phyloP scores from a whole-genome alignment of 2,797 vertebrate genomes.

The Platalea minor region DNA sequence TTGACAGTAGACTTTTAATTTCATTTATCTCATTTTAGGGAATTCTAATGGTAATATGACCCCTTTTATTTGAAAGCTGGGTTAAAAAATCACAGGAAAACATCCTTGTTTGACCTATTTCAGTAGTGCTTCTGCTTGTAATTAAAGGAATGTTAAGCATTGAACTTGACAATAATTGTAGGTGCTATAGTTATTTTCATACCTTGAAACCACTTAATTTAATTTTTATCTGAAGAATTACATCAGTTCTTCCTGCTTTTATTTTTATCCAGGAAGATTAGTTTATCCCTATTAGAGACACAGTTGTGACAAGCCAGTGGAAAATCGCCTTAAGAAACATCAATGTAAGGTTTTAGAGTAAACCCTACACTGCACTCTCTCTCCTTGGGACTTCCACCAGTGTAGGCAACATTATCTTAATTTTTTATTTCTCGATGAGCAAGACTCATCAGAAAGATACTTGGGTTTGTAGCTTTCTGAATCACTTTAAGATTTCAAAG shows the following conservation, averaged over 20 bases:
- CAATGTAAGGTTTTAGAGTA: rapidly evolving
- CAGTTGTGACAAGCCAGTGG: background rate
- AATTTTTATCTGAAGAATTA: background rate
- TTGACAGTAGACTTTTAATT: background rate
- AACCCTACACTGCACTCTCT: background rate
- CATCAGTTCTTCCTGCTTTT: background rate
- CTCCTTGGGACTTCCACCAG: background rate
- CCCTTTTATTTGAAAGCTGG: background rate
- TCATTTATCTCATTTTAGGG: background rate
- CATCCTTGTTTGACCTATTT: background rate
- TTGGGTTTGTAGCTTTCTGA: background rate
- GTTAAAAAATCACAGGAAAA: background rate
- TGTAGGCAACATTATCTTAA: background rate
- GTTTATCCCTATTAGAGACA: background rate
- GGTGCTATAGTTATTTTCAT: background rate
- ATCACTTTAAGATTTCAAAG: background rate
- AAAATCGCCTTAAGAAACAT: background rate
- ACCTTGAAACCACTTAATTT: background rate
- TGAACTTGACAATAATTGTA: background rate
- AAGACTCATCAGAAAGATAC: background rate
- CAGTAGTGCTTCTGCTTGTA: background rate
- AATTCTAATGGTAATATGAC: background rate
- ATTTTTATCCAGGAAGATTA: background rate
- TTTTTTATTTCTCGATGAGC: background rate
- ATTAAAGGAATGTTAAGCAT: background rate